Evolutionary conservation across 2,888 invertebrate genomes (phyloP), one percentile per base, ranked within the genome.

Genomic region (Sceliomorpha sp.): DNA sequence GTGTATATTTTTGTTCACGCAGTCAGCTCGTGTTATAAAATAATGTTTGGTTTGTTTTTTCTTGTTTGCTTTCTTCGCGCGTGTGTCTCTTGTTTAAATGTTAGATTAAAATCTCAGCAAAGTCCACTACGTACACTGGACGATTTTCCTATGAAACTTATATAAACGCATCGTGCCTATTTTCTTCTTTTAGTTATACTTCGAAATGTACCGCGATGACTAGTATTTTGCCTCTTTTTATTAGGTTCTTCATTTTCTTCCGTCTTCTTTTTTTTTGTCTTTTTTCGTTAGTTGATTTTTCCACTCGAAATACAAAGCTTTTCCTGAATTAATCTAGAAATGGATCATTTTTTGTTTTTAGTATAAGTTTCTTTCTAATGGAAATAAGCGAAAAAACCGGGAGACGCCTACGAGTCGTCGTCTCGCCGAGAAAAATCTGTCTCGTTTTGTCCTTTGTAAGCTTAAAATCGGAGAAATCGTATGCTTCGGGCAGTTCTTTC

Each of bases 161-260:
- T 70, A 70, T 37, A 67, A 70, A 70, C 66, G 62, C 53, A 70
- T 58, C 70, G 58, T 60, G 66, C 66, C 66, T 70, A 70, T 66
- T 66, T 56, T 62, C 32, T 50, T 62, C n/a, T 51, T 47, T 56
- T 66, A 58, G 56, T 62, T 60, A 60, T 60, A 50, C 48, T 56
- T 68, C 47, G 60, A 70, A 70, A 62, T 66, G 20, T 66, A 66
- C 31, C 64, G 70, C 64, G 60, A 62, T 56, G 45, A 56, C 64
- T 64, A 70, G 60, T 51, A 50, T 50, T 48, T 14, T 39, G 12
- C 47, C 53, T 42, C 26, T 48, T 62, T 63, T 64, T 59, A 64
- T 63, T 53, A 29, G n/a, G n/a, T n/a, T n/a, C n/a, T n/a, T n/a
- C 50, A 48, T 26, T 47, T 17, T 31, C 26, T 47, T 8, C 14